Evolutionary conservation across 2,113 vertebrate species (phyloP).

Genomic region (Heteronetta atricapilla): DNA sequence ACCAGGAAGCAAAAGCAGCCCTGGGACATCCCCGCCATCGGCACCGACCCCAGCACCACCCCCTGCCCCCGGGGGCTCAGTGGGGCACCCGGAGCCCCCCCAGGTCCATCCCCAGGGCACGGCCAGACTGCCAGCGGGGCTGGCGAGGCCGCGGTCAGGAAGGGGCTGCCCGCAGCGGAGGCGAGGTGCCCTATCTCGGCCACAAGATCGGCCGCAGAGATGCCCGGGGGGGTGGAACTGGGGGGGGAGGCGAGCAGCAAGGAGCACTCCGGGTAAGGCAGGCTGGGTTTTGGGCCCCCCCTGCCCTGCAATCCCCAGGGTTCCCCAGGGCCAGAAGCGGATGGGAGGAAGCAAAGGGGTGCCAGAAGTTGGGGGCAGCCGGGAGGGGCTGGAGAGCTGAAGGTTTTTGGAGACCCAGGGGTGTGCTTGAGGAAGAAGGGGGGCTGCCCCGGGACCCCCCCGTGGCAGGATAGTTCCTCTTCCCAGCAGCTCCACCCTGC

Average conservation of each 20-base stretch:
- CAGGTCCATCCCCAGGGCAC: neutral
- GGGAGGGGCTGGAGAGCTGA: neutral
- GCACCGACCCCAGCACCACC: neutral
- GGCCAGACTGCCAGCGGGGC: neutral
- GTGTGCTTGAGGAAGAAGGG: neutral
- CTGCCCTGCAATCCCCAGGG: neutral
- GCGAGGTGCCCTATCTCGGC: constrained; percentile 36
- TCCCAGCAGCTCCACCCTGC: neutral
- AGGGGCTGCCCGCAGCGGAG: neutral
- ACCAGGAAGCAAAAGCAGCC: constrained; percentile 4
- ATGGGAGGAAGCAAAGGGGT: neutral
- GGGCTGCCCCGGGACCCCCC: rapidly evolving
- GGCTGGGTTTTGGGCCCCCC: neutral
- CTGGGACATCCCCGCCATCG: neutral
- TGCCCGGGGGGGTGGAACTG: neutral
- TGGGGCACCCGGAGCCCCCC: neutral
- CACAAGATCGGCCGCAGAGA: constrained; percentile 11
- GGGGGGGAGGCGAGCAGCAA: neutral
- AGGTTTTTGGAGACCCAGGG: neutral
- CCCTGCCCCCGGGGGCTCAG: neutral
- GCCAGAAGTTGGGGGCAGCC: neutral
- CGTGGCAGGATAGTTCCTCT: neutral
- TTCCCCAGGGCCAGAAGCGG: neutral
- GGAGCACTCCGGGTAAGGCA: neutral
- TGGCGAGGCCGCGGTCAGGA: neutral